Percentiles rank a stretch among this genome's conserved stretches.
Evolutionary conservation across 2,888 invertebrate species (phyloP).

Genomic region (Rotaria sp.): DNA sequence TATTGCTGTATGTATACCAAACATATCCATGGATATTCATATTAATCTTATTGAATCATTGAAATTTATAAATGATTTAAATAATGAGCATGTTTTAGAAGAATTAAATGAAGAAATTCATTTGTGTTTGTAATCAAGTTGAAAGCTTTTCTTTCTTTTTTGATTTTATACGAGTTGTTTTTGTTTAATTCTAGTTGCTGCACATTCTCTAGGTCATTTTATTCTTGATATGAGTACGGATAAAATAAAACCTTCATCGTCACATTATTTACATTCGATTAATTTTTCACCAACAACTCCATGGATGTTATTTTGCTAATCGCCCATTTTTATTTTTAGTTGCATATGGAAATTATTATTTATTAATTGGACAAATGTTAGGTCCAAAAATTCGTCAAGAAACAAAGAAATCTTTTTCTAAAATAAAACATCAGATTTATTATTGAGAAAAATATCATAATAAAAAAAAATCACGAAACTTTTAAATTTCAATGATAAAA

Average conservation of each 20-base stretch:
- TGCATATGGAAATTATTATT: background rate
- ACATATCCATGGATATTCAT: background rate
- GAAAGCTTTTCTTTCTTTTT: background rate
- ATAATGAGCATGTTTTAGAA: background rate
- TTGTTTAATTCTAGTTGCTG: background rate
- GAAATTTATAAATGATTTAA: background rate
- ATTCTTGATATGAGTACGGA: background rate
- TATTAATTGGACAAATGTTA: background rate
- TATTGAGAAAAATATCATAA: no score
- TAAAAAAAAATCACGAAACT: no score
- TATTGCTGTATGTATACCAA: background rate
- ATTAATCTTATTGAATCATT: background rate
- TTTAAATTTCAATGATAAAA: no score
- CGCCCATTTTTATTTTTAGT: background rate
- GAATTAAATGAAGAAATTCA: background rate
- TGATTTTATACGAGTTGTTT: background rate
- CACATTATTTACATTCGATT: background rate
- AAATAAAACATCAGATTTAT: no score
- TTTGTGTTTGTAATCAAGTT: background rate
- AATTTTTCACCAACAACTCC: background rate
- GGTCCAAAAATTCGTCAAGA: background rate
- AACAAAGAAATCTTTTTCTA: no score
- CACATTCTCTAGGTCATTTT: background rate
- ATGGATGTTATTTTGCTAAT: background rate
- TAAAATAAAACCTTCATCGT: background rate